A percentile compares a stretch with the other conserved stretches of the same genome.
Conservation (phyloP, 2,113 vertebrate genomes). For the Lamprologus sp. region DNA sequence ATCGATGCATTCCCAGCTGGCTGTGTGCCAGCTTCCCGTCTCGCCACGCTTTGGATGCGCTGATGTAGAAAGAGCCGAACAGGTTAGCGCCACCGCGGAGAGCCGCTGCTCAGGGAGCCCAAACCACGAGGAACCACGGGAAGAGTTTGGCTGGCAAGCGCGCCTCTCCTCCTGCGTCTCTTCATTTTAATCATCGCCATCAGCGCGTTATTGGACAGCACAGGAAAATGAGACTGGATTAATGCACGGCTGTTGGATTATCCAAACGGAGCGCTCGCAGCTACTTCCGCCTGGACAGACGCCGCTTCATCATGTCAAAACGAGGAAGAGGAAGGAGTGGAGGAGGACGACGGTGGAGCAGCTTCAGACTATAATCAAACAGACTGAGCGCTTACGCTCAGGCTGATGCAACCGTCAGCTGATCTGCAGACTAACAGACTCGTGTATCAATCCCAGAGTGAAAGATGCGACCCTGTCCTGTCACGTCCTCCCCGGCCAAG, state of each 20-base stretch:
- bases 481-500: conserved; percentile 4
- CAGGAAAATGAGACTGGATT: not conserved
- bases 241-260: conserved; percentile 14
- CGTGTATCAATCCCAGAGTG: not conserved
- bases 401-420: not conserved
- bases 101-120: not conserved
- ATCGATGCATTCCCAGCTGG: not conserved
- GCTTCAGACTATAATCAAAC: not conserved
- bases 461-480: not conserved
- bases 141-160: not conserved
- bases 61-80: not conserved
- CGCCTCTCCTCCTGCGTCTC: not conserved
- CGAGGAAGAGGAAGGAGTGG: not conserved
- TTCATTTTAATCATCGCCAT: not conserved
- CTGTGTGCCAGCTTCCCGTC: not conserved
- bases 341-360: not conserved
- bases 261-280: not conserved
- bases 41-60: not conserved
- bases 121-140: not conserved
- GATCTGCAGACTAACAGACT: not conserved
- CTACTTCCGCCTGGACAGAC: not conserved
- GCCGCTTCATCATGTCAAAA: not conserved
- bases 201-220: not conserved
- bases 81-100: not conserved
- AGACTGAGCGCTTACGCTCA: not conserved